A percentile compares a stretch with the other conserved stretches of the same genome.
These are phyloP conservation scores for Papilio aristodemus DNA, from an alignment of 1,140 invertebrate genomes.

Conservation along the genomic window DNA sequence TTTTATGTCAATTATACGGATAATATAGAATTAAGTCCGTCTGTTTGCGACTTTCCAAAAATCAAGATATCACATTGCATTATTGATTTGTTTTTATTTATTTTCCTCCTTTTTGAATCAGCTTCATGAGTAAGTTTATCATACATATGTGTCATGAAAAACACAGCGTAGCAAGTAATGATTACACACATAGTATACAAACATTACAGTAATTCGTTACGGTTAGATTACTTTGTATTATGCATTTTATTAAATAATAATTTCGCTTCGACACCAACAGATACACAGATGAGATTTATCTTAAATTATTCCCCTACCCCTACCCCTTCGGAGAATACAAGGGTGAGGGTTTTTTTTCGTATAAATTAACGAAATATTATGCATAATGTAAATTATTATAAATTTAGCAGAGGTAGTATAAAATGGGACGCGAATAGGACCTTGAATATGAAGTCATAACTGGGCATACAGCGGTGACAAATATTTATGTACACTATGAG, in stretches of 20 bases:
- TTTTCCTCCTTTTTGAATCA: constrained; percentile 8
- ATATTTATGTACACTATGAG: constrained; percentile 49
- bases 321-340: not conserved
- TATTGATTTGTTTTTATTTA: not conserved
- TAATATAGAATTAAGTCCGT: too few relatives aligned
- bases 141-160: not conserved
- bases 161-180: not conserved
- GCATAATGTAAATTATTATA: constrained; percentile 18
- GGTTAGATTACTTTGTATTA: not conserved
- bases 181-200: not conserved
- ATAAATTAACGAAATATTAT: not conserved
- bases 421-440: constrained; percentile 45
- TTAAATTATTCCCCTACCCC: too few relatives aligned
- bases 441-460: constrained; percentile 46
- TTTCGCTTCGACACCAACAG: too few relatives aligned
- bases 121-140: not conserved
- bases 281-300: too few relatives aligned
- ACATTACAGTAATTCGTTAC: not conserved
- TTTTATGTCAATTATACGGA: too few relatives aligned
- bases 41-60: too few relatives aligned
- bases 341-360: not conserved
- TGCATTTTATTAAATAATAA: too few relatives aligned
- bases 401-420: constrained; percentile 31
- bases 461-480: constrained; percentile 45
- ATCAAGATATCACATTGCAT: too few relatives aligned